Conservation (phyloP, 2,797 vertebrate genomes). For the Hoplostethus atlanticus region DNA sequence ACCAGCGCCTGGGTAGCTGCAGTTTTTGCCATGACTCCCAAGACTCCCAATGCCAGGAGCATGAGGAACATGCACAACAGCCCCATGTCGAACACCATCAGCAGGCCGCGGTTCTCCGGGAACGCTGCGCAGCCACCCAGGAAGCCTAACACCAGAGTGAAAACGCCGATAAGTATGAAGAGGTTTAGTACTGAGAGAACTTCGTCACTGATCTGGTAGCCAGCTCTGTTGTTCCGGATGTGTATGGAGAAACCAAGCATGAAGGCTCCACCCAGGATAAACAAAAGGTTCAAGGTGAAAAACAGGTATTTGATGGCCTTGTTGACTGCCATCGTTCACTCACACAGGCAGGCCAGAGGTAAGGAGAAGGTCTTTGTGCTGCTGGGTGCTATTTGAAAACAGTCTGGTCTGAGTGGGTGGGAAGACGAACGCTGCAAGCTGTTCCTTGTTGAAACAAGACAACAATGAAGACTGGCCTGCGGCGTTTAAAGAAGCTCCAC, state of each 20-base stretch:
- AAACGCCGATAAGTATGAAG: slow-evolving; percentile 73
- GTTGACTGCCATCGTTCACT: slow-evolving; percentile 5
- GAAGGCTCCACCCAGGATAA: slow-evolving; percentile 24
- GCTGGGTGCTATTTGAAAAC: neutral
- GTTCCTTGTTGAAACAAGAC: neutral
- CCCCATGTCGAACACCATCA: slow-evolving; percentile 85
- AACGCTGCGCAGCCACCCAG: slow-evolving; percentile 85
- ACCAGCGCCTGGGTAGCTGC: slow-evolving; percentile 59
- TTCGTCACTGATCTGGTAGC: slow-evolving; percentile 13
- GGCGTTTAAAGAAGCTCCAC: neutral
- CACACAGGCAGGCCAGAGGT: accelerated
- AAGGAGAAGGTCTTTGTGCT: neutral
- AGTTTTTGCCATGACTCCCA: slow-evolving; percentile 74
- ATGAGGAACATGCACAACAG: slow-evolving; percentile 81
- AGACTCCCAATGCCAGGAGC: slow-evolving; percentile 74
- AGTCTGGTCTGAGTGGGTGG: neutral
- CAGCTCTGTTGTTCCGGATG: neutral
- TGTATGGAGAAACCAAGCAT: neutral
- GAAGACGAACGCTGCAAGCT: neutral
- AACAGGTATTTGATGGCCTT: slow-evolving; percentile 35
- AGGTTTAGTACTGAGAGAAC: slow-evolving; percentile 39
- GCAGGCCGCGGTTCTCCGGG: slow-evolving; percentile 82
- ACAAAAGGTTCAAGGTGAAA: slow-evolving; percentile 34
- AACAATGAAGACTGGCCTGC: slow-evolving; percentile 12
- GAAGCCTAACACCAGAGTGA: slow-evolving; percentile 86